Conservation (phyloP, 2,888 invertebrate species). For the Nomada lathburiana region DNA sequence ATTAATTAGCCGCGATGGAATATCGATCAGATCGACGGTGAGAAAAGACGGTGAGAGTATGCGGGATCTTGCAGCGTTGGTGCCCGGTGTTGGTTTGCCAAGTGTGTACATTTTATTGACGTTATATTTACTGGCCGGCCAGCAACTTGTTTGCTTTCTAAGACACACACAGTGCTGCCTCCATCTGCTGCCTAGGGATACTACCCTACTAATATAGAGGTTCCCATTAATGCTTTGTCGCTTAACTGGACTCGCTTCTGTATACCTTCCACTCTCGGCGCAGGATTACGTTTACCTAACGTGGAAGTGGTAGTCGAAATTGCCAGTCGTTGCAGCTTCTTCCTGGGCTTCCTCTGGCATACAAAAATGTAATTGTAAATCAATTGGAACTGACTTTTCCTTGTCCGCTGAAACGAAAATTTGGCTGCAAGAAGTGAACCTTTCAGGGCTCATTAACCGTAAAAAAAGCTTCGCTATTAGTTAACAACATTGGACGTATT, state of each 20-base stretch:
- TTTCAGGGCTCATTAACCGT: too few relatives aligned
- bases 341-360: neutral
- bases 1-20: neutral
- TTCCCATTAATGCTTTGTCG: conserved; percentile 78
- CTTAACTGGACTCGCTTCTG: conserved; percentile 61
- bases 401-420: too few relatives aligned
- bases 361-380: neutral
- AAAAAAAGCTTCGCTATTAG: too few relatives aligned
- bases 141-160: conserved; percentile 78
- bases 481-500: too few relatives aligned
- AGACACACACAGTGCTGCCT: conserved; percentile 70
- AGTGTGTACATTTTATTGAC: conserved; percentile 80
- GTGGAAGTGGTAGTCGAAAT: neutral
- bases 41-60: too few relatives aligned
- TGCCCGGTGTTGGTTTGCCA: conserved; percentile 62
- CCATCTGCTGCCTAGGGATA: conserved; percentile 59
- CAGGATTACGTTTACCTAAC: conserved; percentile 58
- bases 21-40: neutral
- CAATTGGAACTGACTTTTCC: too few relatives aligned
- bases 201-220: conserved; percentile 72
- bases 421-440: too few relatives aligned
- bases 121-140: conserved; percentile 77
- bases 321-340: conserved; percentile 22
- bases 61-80: conserved; percentile 28
- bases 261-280: conserved; percentile 52